Evolutionary conservation across 1,140 invertebrate genomes (phyloP).

Genomic region (Holcopasites calliopsidis): DNA sequence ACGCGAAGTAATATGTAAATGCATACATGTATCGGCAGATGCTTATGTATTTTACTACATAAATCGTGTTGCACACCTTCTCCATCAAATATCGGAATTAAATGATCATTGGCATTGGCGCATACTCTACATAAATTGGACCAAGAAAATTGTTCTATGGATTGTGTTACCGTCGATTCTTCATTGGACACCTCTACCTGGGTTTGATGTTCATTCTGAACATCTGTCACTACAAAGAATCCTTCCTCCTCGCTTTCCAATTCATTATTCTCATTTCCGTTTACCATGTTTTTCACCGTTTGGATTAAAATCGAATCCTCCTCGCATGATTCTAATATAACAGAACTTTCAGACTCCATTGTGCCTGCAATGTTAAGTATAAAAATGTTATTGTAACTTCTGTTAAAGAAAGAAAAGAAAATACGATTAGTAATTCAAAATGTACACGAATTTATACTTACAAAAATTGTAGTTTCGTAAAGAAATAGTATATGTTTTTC

Average conservation of each 20-base stretch:
- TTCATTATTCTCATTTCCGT: conserved; percentile 1
- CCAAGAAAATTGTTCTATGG: conserved; percentile 9
- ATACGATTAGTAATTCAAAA: too few relatives aligned
- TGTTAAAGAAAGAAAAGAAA: too few relatives aligned
- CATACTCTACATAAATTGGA: conserved; percentile 80
- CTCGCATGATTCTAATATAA: conserved; percentile 34
- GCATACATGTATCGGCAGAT: conserved; percentile 81
- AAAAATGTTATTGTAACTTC: neutral
- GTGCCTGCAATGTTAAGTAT: conserved; percentile 9
- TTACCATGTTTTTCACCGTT: conserved; percentile 46
- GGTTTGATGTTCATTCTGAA: conserved; percentile 9
- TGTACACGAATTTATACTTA: too few relatives aligned
- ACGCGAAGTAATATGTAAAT: neutral
- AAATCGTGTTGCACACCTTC: conserved; percentile 81
- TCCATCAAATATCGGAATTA: conserved; percentile 81
- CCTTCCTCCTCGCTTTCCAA: conserved; percentile 31
- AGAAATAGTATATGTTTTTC: neutral
- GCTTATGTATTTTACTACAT: conserved; percentile 81
- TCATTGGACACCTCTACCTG: conserved; percentile 22
- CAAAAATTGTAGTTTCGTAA: neutral
- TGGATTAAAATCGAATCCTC: conserved; percentile 50
- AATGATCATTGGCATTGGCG: conserved; percentile 77
- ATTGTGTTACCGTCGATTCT: neutral
- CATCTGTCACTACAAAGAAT: conserved; percentile 48
- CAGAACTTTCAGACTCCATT: conserved; percentile 45